These are phyloP conservation scores for Holothuria scabra DNA, from an alignment of 53 echinoderm and acorn worm genomes.

Conservation along the genomic window DNA sequence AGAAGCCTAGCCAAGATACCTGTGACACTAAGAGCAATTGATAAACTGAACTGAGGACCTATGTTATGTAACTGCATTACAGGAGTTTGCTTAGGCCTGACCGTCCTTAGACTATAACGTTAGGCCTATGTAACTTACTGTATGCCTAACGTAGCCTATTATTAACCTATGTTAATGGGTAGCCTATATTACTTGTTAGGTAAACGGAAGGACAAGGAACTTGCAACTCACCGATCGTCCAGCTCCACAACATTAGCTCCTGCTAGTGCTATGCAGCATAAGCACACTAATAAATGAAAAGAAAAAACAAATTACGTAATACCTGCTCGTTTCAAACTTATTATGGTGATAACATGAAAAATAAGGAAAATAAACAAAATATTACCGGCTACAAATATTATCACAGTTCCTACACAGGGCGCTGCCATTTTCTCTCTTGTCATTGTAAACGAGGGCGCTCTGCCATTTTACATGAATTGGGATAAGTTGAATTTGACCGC, in stretches of 20 bases:
- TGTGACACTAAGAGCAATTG: too few species aligned
- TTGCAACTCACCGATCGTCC: constrained; percentile 28
- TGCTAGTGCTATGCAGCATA: not conserved
- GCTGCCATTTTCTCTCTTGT: constrained; percentile 36
- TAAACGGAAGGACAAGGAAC: too few species aligned
- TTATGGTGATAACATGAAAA: not conserved
- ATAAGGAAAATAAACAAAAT: not conserved
- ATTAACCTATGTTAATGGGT: too few species aligned
- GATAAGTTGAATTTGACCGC: too few species aligned
- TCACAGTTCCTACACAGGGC: not conserved
- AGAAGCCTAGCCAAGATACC: too few species aligned
- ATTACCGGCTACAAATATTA: not conserved
- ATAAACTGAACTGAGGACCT: too few species aligned
- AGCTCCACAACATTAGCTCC: constrained; percentile 12
- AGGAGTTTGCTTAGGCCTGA: too few species aligned
- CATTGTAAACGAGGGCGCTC: not conserved
- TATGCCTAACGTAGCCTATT: too few species aligned
- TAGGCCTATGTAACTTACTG: too few species aligned
- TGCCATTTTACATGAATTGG: not conserved
- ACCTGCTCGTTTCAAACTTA: not conserved
- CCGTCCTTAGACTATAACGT: too few species aligned
- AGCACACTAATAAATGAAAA: not conserved
- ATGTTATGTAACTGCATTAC: too few species aligned
- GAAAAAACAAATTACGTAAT: not conserved
- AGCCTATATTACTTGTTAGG: too few species aligned